Evolutionary conservation across 1,140 invertebrate species (phyloP), one percentile per base, ranked within the genome.

Genomic region (Rhagoletis pomonella): DNA sequence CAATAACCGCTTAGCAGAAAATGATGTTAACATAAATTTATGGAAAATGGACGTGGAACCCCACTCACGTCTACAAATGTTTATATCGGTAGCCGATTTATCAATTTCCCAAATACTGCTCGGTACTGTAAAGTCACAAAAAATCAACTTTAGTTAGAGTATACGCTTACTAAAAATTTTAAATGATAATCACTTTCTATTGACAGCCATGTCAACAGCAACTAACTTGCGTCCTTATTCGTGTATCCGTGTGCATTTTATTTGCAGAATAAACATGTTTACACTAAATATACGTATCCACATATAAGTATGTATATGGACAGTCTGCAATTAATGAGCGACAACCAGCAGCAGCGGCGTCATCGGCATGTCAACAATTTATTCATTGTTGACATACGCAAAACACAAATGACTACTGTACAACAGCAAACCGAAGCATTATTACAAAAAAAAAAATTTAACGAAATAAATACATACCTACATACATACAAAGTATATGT

Each of bases 341-440:
- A 81, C 50, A 58, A 50, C 10, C 67, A 73, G 17, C 67, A 73
- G 17, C 44, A 29, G 14, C 77, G 67, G 17, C 87, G 69, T 87
- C 88, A 89, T 59, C 29, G 29, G 14, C 67, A 17, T 42, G 55
- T 89, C 88, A 88, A 89, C 88, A 89, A 89, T 89, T 89, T 81
- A 69, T 86, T 86, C 88, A 81, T 87, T 85, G 84, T 87, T 84
- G 77, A 85, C 19, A 87, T 85, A 29, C 6, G 44, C 14, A 73
- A 73, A 42, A 73, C 29, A 65, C 64, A 65, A 6, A 29, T 65
- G n/a, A 73, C 44, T 73, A 12, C 10, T 29, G 29, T 29, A 6
- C 64, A 29, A 14, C 12, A 42, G 10, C 29, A 67, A 14, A 67
- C 7, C 50, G 12, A 39, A 67, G 39, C 29, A 67, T 9, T 39